These are phyloP conservation scores for Ectropis crepuscularia DNA, from an alignment of 2,888 invertebrate genomes.

Conservation along the genomic window DNA sequence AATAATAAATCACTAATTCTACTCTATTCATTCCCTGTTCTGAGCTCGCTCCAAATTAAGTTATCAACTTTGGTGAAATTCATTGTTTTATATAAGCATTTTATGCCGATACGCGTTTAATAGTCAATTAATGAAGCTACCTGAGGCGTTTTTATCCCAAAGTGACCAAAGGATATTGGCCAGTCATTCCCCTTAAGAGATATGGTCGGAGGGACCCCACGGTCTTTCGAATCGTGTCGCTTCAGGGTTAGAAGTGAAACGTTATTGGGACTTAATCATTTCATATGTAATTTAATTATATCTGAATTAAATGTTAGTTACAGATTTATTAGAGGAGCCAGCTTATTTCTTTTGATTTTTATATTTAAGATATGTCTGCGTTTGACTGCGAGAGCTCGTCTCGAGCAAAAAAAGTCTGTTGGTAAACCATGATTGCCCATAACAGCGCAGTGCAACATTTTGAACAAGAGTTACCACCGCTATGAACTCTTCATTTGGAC, in stretches of 20 bases:
- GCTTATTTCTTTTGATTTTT: background rate
- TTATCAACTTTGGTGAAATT: conserved; percentile 83
- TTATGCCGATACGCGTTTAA: conserved; percentile 81
- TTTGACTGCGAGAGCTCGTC: too few relatives aligned
- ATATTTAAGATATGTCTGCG: background rate
- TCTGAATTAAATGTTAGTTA: background rate
- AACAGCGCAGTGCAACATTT: too few relatives aligned
- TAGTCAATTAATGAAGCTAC: conserved; percentile 83
- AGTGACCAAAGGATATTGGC: conserved; percentile 64
- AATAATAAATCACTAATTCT: conserved; percentile 6
- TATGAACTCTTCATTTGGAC: too few relatives aligned
- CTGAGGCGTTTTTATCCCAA: conserved; percentile 72
- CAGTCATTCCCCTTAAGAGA: conserved; percentile 56
- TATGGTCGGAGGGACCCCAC: conserved; percentile 47
- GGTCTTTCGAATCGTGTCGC: conserved; percentile 33
- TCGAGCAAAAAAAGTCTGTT: too few relatives aligned
- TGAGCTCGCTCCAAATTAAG: conserved; percentile 73
- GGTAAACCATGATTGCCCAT: too few relatives aligned
- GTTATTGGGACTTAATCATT: conserved; percentile 47
- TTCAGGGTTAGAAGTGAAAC: conserved; percentile 50
- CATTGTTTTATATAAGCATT: conserved; percentile 79
- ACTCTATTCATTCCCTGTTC: conserved; percentile 52
- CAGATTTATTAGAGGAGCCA: too few relatives aligned
- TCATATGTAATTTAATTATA: conserved; percentile 32
- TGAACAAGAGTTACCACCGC: too few relatives aligned